Evolutionary conservation across 2,113 vertebrate genomes (phyloP), one percentile per base, ranked within the genome.

Genomic region (mouse (Mus musculus)): DNA sequence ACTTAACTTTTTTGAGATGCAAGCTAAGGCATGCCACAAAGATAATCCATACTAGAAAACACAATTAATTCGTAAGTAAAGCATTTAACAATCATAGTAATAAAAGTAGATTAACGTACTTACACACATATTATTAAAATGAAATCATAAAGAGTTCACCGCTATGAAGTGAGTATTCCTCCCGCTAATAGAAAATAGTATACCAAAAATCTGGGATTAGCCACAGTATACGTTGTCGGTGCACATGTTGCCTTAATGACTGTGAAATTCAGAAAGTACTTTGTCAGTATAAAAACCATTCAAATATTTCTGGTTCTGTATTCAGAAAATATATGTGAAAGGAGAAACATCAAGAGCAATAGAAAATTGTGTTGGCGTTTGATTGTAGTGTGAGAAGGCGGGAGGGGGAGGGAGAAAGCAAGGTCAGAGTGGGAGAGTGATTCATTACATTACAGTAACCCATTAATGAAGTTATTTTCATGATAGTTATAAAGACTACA

Each of bases 201-300:
- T 67, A 81, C 26, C 9, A 75, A 87, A 88, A 22, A 67, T 24
- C 19, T 88, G 4, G 7, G 84, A 52, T 65, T 16, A 10, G 39
- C 93, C 75, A 46, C 26, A 22, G 72, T 49, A 49, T 46, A 28
- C 80, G 71, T 63, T 14, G 1, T 72, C 59, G 49, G 13, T 56
- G 67, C 24, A 59, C 24, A 52, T 54, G 3, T 84, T 82, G 46
- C 61, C 82, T 49, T 91, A 65, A 69, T 90, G 49, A 16, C 10
- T 61, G 28, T 90, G 56, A 95, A 93, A 86, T 95, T 95, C 89
- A 85, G 22, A 90, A 96, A 95, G 85, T 10, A 59, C 71, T 69
- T 94, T 88, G 39, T 36, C 72, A 95, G 59, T 91, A 22, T 49
- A 28, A 59, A 59, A 88, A 5, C 17, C 33, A 73, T 90, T 67